Evolutionary conservation across 2,113 vertebrate species (phyloP), one percentile per base, ranked within the genome.

Genomic region (Pelecanus crispus): DNA sequence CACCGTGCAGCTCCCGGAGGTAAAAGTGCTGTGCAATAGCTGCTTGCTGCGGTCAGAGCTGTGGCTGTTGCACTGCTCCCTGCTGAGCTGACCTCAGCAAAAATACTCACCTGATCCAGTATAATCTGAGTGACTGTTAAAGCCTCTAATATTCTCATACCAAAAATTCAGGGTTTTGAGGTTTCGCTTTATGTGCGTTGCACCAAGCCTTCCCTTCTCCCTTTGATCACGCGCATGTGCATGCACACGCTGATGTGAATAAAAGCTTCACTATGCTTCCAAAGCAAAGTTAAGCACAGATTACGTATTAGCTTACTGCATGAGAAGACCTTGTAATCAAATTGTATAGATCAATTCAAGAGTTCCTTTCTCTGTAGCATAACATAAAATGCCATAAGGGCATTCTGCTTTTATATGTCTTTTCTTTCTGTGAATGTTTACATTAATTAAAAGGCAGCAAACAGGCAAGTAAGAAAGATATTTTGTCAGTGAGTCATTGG

Each of bases 191-290:
- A 1, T 2, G 10, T 17, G 3, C 14, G 22, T 21, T 42, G 25
- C 53, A 15, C 16, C 7, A 6, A 26, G 31, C 11, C 20, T 86
- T 70, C 26, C 20, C 34, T 20, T n/a, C 32, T 34, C 9, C 6
- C 9, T 32, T 24, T 36, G 8, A 10, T 2, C 17, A 7, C 16
- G 2, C 6, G 0, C 2, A 0, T 6, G 9, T 29, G 21, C 15
- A 4, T 2, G 3, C 17, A 8, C 13, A 12, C 17, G 2, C 14
- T 8, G 4, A 2, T 5, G 17, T 9, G 32, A 59, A 19, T 63
- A 12, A 31, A 22, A 79, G 5, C 17, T 13, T 31, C 0, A 0
- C 13, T 22, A 0, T 3, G 16, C 58, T 59, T 63, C 14, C 26
- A 17, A 4, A 56, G 40, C 70, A 29, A 38, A 47, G 24, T 18